phyloP scores from a whole-genome alignment of 2,797 vertebrate genomes.

The Tiaroga cobitis region DNA sequence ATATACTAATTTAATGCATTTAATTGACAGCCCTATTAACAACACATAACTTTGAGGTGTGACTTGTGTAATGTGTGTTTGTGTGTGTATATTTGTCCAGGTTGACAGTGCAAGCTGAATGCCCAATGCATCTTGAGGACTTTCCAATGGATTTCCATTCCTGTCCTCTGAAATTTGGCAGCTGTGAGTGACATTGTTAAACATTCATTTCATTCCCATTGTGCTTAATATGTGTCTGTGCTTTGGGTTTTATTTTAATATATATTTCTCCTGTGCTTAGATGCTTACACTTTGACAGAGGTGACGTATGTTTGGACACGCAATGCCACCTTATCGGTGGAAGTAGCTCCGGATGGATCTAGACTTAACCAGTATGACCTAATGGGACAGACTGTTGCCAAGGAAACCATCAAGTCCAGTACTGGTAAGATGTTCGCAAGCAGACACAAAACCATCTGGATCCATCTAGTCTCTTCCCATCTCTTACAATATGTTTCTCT shows the following conservation, averaged over 20 bases:
- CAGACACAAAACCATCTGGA: constrained; percentile 12
- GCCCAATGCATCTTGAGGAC: constrained; percentile 95
- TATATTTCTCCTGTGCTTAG: constrained; percentile 67
- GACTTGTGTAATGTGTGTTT: background rate
- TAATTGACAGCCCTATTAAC: background rate
- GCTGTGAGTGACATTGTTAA: constrained; percentile 83
- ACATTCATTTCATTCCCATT: background rate
- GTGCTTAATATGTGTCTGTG: background rate
- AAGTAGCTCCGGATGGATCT: constrained; percentile 90
- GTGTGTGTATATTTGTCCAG: constrained; percentile 66
- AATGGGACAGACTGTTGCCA: constrained; percentile 89
- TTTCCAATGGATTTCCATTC: constrained; percentile 97
- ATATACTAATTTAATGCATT: background rate
- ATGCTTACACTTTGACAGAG: constrained; percentile 93
- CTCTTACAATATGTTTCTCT: background rate
- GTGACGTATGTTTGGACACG: constrained; percentile 94
- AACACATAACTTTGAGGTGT: background rate
- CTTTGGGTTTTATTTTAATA: background rate
- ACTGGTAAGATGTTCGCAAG: constrained; percentile 78
- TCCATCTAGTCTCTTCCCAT: background rate
- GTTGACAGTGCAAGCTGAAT: constrained; percentile 93
- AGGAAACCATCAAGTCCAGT: constrained; percentile 92
- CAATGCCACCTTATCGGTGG: constrained; percentile 90
- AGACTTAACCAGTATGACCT: constrained; percentile 94
- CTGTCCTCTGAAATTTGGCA: constrained; percentile 95